Base-by-base conservation (phyloP, 92 coral and sea anemone genomes). In the Porites cylindrica region DNA sequence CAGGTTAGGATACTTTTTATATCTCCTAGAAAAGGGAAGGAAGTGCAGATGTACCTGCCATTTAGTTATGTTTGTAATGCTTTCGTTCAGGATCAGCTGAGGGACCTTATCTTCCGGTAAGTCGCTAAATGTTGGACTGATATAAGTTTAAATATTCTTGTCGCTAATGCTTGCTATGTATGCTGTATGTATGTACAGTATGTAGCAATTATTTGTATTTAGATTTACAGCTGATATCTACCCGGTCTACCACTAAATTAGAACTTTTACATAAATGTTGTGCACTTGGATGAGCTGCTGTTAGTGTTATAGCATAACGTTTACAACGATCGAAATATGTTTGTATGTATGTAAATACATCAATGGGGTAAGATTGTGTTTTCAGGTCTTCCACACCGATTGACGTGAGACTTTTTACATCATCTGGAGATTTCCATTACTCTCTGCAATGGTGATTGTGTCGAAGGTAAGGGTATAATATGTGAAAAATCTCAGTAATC, bases 381-480 rank as follows among this genome's bases (percentile, higher is more conserved):
- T 83, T 73, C 53, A 83, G 80, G 47, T 74, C 23, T 62, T 65
- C 60, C 51, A 20, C 53, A 29, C 67, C 58, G 43, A 43, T 4
- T 51, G 10, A 16, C 16, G 60, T 29, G 70, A 77, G 32, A 62
- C 17, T 54, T 62, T 17, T 10, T 18, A 20, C 72, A 61, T 58
- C 81, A 56, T 10, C 61, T 56, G 12, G 24, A 69, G 66, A 1
- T 59, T 38, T 16, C 61, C 75, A 61, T n/a, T 0, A 73, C 75
- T 32, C 14, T 14, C 73, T 83, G 54, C 62, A 38, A 83, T 83
- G 87, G 87, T 83, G 62, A 83, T 83, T 65, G 87, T 83, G 19
- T 73, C 87, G 24, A 83, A 83, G 87, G 87, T 83, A 73, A 77
- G 52, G 18, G 21, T 61, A 29, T 43, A 61, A 61, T 6, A 7